phyloP scores from a whole-genome alignment of 2,113 vertebrate species.

The Steatornis caripensis region DNA sequence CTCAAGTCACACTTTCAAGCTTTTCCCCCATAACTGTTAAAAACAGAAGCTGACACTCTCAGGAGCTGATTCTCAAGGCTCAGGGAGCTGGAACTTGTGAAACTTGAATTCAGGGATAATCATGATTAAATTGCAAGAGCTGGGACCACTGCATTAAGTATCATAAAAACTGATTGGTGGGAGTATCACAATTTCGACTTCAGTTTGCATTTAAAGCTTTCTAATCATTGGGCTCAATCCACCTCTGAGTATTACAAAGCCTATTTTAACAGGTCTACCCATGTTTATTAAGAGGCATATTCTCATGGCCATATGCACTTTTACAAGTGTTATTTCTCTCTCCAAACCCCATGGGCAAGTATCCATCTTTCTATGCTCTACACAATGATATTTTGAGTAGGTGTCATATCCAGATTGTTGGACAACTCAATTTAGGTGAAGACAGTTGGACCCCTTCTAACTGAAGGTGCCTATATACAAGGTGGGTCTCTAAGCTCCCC shows the following conservation, averaged over 20 bases:
- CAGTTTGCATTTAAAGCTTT: neutral
- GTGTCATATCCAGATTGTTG: neutral
- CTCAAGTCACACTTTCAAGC: constrained; percentile 36
- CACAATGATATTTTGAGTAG: neutral
- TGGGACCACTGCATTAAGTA: neutral
- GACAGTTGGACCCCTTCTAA: neutral
- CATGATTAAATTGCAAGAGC: neutral
- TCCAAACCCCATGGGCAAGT: neutral
- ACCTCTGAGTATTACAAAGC: neutral
- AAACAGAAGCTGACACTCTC: constrained; percentile 33
- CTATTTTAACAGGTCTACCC: neutral
- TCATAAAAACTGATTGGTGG: neutral
- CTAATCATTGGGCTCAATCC: neutral
- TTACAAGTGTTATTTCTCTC: neutral
- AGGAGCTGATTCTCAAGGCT: neutral
- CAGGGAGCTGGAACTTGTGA: neutral
- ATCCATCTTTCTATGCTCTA: neutral
- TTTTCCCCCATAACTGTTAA: constrained; percentile 18
- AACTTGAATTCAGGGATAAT: neutral
- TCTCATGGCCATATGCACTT: neutral
- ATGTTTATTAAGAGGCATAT: neutral
- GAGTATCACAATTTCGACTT: neutral
- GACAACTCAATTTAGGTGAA: neutral
- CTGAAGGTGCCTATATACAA: neutral
- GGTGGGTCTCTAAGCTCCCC: neutral